These are phyloP conservation scores for Drosophila orena DNA, from an alignment of 1,140 invertebrate species.

Conservation along the genomic window DNA sequence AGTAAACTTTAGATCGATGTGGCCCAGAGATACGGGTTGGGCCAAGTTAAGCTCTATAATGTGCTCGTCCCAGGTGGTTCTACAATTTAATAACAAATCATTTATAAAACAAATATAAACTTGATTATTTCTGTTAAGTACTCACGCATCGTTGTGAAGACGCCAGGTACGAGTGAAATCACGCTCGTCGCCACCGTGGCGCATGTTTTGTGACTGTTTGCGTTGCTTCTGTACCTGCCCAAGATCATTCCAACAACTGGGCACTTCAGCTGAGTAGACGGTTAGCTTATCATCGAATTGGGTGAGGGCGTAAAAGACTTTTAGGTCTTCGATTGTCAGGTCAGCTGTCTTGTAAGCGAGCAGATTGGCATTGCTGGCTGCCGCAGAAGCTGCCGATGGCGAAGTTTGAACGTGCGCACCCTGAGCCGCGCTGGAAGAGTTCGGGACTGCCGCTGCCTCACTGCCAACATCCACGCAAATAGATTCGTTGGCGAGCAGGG, in stretches of 20 bases:
- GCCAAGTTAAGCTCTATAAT: conserved; percentile 95
- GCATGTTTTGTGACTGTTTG: conserved; percentile 91
- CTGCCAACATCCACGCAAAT: conserved; percentile 55
- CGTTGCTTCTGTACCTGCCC: conserved; percentile 95
- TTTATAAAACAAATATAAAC: not conserved
- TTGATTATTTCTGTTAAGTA: conserved; percentile 3
- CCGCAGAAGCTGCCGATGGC: conserved; percentile 55
- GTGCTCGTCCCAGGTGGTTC: conserved; percentile 95
- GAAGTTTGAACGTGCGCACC: conserved; percentile 57
- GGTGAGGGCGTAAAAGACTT: conserved; percentile 88
- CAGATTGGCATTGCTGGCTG: conserved; percentile 73
- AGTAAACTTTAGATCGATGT: conserved; percentile 94
- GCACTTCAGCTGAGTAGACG: conserved; percentile 94
- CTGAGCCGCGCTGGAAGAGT: conserved; percentile 19
- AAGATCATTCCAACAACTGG: conserved; percentile 96
- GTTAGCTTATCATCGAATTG: conserved; percentile 86
- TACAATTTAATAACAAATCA: conserved; percentile 51
- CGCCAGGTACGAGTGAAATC: conserved; percentile 94
- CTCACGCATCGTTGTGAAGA: conserved; percentile 92
- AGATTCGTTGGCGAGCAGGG: conserved; percentile 5
- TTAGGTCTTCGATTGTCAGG: conserved; percentile 86
- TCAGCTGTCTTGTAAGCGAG: conserved; percentile 86
- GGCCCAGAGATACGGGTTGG: conserved; percentile 90
- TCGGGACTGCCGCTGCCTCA: conserved; percentile 12
- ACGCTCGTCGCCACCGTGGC: conserved; percentile 91